A percentile compares a stretch with the other conserved stretches of the same genome.
Evolutionary conservation across 2,888 invertebrate genomes (phyloP).

Genomic region (Periphyllus acericola): DNA sequence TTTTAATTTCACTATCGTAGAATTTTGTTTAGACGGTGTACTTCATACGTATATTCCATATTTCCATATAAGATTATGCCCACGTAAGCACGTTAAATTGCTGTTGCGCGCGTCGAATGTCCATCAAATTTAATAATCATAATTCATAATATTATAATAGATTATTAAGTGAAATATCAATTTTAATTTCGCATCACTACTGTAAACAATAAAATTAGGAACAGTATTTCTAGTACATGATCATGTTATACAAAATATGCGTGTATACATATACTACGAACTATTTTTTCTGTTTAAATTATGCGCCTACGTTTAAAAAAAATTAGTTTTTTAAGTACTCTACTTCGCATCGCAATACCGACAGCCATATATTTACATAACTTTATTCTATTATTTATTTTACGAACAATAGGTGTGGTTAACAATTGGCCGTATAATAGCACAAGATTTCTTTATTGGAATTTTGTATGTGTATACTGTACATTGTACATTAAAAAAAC

Average conservation of each 20-base stretch:
- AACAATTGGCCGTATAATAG: background rate
- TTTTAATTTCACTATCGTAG: background rate
- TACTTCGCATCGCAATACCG: background rate
- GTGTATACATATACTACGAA: background rate
- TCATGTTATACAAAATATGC: background rate
- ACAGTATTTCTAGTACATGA: background rate
- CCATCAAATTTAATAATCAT: too few relatives aligned
- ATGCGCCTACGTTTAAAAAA: too few relatives aligned
- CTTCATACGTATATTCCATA: too few relatives aligned
- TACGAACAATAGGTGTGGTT: background rate
- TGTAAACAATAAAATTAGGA: background rate
- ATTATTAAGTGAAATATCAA: background rate
- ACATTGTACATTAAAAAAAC: background rate
- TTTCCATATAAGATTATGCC: too few relatives aligned
- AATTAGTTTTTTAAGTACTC: background rate
- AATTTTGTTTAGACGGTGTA: background rate
- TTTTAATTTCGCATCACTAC: background rate
- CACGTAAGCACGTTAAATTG: background rate
- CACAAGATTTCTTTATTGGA: background rate
- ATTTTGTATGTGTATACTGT: background rate
- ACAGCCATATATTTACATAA: background rate
- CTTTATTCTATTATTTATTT: background rate
- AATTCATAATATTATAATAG: background rate
- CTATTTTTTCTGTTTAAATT: background rate
- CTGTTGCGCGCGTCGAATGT: background rate